These are phyloP conservation scores for Myrmecophaga tridactyla DNA, from an alignment of 2,113 vertebrate genomes.

Conservation along the genomic window DNA sequence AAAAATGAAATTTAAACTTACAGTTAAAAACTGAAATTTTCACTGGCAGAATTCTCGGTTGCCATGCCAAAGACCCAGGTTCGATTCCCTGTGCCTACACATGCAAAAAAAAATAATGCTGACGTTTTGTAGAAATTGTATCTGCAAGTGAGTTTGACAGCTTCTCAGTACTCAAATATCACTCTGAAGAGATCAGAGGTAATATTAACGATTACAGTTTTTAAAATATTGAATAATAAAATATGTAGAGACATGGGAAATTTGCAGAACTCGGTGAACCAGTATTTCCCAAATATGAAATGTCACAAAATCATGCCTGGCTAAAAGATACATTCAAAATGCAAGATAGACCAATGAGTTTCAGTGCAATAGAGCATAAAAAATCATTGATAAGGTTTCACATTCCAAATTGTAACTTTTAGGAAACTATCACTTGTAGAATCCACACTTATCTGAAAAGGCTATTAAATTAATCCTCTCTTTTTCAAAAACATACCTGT, in stretches of 20 bases:
- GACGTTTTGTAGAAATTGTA: conserved; percentile 1
- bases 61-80: no score
- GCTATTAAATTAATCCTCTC: neutral
- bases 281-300: neutral
- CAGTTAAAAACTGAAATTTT: conserved; percentile 37
- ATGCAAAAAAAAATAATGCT: no score
- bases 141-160: neutral
- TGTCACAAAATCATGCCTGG: neutral
- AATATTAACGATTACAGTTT: neutral
- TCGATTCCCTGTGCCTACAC: no score
- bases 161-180: neutral
- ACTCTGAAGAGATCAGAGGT: neutral
- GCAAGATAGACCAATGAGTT: neutral
- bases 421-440: neutral
- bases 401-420: neutral
- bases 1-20: conserved; percentile 12
- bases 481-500: neutral
- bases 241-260: neutral
- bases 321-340: neutral
- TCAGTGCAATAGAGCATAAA: neutral
- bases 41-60: no score
- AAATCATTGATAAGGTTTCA: conserved; percentile 11
- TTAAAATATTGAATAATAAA: neutral
- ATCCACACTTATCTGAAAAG: conserved; percentile 7
- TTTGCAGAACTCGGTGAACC: neutral